A percentile compares a stretch with the other conserved stretches of the same genome.
Conservation (phyloP, 2,113 vertebrate genomes). For the Geococcyx californianus region DNA sequence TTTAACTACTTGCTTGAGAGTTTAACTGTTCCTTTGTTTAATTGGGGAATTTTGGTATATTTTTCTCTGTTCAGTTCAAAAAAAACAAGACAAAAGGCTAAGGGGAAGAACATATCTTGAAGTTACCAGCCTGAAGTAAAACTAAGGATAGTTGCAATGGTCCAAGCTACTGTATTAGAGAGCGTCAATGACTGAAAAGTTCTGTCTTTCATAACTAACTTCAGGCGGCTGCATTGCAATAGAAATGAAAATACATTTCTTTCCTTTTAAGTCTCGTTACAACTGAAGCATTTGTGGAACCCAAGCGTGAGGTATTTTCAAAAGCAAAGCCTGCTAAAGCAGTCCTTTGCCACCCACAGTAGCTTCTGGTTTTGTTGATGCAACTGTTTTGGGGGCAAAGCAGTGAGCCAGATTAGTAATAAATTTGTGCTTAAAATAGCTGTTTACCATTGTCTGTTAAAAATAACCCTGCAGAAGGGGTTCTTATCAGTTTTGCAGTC, state of each 20-base stretch:
- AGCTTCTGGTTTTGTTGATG: not conserved
- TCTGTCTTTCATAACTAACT: not conserved
- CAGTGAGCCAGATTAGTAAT: not conserved
- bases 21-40: not conserved
- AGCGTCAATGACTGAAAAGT: not conserved
- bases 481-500: not conserved
- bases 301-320: not conserved
- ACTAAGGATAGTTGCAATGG: not conserved
- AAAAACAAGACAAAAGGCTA: not conserved
- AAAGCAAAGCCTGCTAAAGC: not conserved
- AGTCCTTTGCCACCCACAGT: not conserved
- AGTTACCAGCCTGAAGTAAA: not conserved
- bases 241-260: not conserved
- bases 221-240: fast-evolving
- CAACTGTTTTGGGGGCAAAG: not conserved
- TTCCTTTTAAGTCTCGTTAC: not conserved
- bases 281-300: not conserved
- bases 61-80: not conserved
- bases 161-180: not conserved
- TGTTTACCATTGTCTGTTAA: not conserved
- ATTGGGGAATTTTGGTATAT: not conserved
- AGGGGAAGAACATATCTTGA: not conserved
- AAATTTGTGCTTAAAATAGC: not conserved
- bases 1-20: not conserved
- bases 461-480: not conserved